phyloP scores from a whole-genome alignment of 2,888 invertebrate species.

The Nebria brevicollis region DNA sequence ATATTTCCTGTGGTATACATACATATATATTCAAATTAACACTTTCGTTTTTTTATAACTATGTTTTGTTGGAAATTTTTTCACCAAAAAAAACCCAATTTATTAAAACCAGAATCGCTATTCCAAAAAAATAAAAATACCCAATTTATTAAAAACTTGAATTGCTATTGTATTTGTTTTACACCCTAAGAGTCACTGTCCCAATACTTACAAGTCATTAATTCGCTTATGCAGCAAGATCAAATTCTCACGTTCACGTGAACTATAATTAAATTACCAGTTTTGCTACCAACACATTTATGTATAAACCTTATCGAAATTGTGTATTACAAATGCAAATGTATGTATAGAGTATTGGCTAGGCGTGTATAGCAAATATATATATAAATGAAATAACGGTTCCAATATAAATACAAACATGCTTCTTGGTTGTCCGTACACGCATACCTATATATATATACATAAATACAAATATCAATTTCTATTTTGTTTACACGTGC shows the following conservation, averaged over 20 bases:
- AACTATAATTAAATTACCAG: not conserved
- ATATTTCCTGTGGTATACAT: not conserved
- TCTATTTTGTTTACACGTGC: conserved; percentile 45
- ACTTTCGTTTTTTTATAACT: not conserved
- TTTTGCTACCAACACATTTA: not conserved
- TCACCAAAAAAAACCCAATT: not conserved
- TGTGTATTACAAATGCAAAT: not conserved
- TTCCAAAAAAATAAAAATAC: not conserved
- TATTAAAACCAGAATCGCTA: not conserved
- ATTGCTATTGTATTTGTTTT: not conserved
- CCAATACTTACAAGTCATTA: not conserved
- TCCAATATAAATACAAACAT: conserved; percentile 29
- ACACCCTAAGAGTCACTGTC: not conserved
- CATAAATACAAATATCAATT: conserved; percentile 40
- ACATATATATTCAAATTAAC: not conserved
- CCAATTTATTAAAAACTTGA: not conserved
- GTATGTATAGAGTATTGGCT: not conserved
- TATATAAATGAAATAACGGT: conserved; percentile 43
- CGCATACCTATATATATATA: not conserved
- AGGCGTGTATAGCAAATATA: conserved; percentile 6
- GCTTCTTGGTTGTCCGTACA: not conserved
- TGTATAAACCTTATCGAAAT: not conserved
- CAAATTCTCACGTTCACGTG: conserved; percentile 28
- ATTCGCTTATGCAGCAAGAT: conserved; percentile 19
- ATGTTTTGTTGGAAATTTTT: not conserved